A percentile compares a stretch with the other conserved stretches of the same genome.
Evolutionary conservation across 2,888 invertebrate species (phyloP).

Genomic region (Arrhopalites spinosus): DNA sequence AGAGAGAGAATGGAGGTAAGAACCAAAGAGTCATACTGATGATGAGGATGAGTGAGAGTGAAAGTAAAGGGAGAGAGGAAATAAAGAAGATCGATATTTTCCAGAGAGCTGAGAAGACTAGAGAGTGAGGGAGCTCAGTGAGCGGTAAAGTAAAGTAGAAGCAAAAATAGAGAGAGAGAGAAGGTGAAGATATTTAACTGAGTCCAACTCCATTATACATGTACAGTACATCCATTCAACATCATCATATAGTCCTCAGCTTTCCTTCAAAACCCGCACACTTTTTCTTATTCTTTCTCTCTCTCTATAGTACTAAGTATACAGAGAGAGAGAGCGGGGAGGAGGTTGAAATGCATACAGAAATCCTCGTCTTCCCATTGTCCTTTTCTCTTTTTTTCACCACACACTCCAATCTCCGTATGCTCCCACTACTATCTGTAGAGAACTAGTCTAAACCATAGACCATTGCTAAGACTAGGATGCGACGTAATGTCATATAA

Average conservation of each 20-base stretch:
- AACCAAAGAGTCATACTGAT: conserved; percentile 3
- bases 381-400: background rate
- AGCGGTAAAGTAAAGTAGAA: conserved; percentile 10
- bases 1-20: background rate
- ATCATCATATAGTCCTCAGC: background rate
- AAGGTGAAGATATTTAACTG: conserved; percentile 23
- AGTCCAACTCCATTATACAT: background rate
- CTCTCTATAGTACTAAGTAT: too few relatives aligned
- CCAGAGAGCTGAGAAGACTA: conserved; percentile 3
- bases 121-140: background rate
- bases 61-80: conserved; percentile 25
- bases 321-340: background rate
- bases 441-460: too few relatives aligned
- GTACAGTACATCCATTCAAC: too few relatives aligned
- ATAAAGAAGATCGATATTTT: conserved; percentile 34
- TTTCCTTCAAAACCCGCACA: background rate
- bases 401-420: too few relatives aligned
- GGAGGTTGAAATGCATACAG: background rate
- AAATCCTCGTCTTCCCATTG: background rate
- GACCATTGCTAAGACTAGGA: too few relatives aligned
- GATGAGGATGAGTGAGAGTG: conserved; percentile 22
- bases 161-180: background rate
- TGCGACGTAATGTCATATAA: conserved; percentile 1
- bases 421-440: too few relatives aligned
- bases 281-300: conserved; percentile 3